Base-by-base conservation (phyloP, 2,888 invertebrate genomes). In the Apodemia duryi region DNA sequence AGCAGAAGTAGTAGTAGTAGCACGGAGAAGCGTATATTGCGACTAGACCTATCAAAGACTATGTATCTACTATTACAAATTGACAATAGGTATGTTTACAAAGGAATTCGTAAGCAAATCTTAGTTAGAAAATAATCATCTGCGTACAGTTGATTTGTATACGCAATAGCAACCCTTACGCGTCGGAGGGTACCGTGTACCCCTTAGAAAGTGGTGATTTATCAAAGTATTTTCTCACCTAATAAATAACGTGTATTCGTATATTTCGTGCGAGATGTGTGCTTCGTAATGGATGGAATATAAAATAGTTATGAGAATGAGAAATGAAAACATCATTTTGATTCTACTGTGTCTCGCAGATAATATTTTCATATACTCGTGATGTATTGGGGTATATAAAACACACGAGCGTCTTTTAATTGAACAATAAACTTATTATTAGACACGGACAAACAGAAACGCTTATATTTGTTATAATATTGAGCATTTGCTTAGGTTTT, bases 231-330 rank as follows among this genome's bases (percentile, higher is more conserved):
- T 69, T 68, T 69, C 69, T 66, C 70, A 70, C 69, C 69, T 66
- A 68, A 69, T 70, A 70, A 69, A 69, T 69, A 69, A 68, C 66
- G 63, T 61, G 62, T 65, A 64, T 67, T 69, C 69, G 62, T 66
- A 65, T 72, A 72, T 72, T 70, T 66, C 68, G 70, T 70, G 69
- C 72, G 69, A 71, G 72, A 73, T 72, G 73, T 71, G 70, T 71
- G 72, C 73, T 72, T 49, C 60, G 84, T 85, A 88, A 88, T 88
- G 88, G 88, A 88, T 86, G 86, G 85, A 87, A 87, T 88, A 69
- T 81, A 86, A 87, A 85, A 87, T 84, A 82, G 85, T 79, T 82
- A 54, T 66, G 66, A 66, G 57, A 32, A 60, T 60, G 57, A 60
- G 57, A 60, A 32, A 60, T 60, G 57, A 32, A 60, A 60, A 60